Conservation (phyloP, 2,113 vertebrate species). For the Silurus asotus region DNA sequence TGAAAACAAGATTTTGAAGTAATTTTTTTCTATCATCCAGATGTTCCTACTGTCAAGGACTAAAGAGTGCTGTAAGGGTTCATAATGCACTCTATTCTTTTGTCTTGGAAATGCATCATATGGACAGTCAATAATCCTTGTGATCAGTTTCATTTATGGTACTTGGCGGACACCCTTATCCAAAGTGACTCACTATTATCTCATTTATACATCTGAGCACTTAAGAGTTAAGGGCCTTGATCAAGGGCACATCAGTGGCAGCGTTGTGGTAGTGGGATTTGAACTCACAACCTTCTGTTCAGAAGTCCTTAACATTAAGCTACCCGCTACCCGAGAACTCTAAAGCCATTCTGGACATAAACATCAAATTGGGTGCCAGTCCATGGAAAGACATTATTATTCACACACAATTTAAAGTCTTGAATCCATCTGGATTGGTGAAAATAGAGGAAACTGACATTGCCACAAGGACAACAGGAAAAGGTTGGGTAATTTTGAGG, state of each 20-base stretch:
- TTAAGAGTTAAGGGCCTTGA: no score
- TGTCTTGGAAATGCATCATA: not conserved
- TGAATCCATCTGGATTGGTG: not conserved
- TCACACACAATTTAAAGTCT: not conserved
- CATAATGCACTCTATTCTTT: not conserved
- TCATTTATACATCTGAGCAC: no score
- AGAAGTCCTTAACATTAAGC: no score
- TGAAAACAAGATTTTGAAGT: not conserved
- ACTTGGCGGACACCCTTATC: no score
- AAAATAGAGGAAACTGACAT: not conserved
- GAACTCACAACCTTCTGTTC: no score
- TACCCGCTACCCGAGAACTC: not conserved
- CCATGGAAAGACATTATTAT: not conserved
- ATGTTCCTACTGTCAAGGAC: not conserved
- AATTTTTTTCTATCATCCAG: not conserved
- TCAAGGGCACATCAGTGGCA: no score
- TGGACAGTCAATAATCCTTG: no score
- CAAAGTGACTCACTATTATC: no score
- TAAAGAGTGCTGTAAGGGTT: not conserved
- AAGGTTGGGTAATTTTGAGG: not conserved
- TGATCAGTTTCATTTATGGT: no score
- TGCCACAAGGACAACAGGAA: not conserved
- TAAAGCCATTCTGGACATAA: not conserved
- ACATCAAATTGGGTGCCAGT: not conserved
- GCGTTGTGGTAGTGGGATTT: no score